Percentiles rank a stretch among this genome's conserved stretches.
Evolutionary conservation across 2,113 vertebrate species (phyloP).

Genomic region (Calidris pugnax): DNA sequence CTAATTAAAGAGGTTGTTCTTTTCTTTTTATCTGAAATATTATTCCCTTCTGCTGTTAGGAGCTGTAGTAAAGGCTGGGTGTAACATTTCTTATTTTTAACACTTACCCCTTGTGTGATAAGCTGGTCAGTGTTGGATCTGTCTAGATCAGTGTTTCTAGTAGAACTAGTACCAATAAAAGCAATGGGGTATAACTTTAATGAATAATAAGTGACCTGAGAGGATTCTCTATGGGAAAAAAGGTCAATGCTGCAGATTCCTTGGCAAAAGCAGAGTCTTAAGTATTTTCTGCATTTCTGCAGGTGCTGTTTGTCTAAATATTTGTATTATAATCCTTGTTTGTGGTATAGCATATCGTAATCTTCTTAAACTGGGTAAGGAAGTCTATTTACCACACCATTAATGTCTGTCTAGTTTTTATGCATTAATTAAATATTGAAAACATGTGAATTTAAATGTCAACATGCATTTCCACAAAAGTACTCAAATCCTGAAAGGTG

Average conservation of each 20-base stretch:
- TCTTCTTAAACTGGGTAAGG: not conserved
- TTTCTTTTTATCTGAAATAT: not conserved
- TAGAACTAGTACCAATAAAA: not conserved
- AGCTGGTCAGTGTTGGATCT: not conserved
- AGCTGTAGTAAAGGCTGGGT: not conserved
- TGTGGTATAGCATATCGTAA: not conserved
- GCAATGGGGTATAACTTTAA: not conserved
- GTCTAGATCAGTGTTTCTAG: not conserved
- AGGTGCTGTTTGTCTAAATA: not conserved
- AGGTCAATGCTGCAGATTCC: not conserved
- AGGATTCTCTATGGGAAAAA: not conserved
- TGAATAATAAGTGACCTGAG: not conserved
- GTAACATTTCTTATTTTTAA: not conserved
- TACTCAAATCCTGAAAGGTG: not conserved
- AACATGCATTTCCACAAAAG: not conserved
- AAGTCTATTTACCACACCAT: not conserved
- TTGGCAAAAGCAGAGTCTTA: not conserved
- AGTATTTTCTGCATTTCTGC: not conserved
- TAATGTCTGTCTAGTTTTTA: not conserved
- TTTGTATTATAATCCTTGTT: not conserved
- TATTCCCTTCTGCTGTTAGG: not conserved
- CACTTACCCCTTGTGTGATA: not conserved
- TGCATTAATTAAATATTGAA: not conserved
- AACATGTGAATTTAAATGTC: not conserved
- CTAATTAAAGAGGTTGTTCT: not conserved